A percentile compares a stretch with the other conserved stretches of the same genome.
Conservation (phyloP, 2,888 invertebrate species). For the Mongoloraphidia duomilia region DNA sequence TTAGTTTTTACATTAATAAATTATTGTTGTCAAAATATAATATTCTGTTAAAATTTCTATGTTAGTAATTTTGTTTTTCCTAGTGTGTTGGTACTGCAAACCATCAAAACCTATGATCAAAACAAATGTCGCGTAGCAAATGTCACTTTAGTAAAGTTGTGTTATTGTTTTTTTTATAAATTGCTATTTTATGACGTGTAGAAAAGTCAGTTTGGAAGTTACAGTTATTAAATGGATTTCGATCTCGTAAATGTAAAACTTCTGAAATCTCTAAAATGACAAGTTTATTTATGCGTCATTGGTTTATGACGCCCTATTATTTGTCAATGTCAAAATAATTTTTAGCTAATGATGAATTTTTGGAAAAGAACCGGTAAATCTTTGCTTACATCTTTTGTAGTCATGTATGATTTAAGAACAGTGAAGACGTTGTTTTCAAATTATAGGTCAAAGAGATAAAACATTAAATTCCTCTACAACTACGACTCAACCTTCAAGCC, state of each 20-base stretch:
- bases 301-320: neutral
- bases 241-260: neutral
- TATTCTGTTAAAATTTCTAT: too few relatives aligned
- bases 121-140: too few relatives aligned
- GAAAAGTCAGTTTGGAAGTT: neutral
- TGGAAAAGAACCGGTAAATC: constrained; percentile 57
- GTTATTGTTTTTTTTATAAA: too few relatives aligned
- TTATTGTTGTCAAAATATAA: too few relatives aligned
- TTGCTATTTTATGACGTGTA: too few relatives aligned
- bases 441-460: neutral
- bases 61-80: too few relatives aligned
- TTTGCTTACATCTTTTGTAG: neutral
- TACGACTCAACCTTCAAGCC: too few relatives aligned
- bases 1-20: too few relatives aligned
- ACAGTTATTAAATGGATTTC: neutral
- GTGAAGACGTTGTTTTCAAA: neutral
- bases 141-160: too few relatives aligned
- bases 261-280: neutral
- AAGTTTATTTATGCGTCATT: neutral
- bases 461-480: neutral
- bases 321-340: constrained; percentile 1
- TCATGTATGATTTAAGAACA: too few relatives aligned
- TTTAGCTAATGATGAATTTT: constrained; percentile 51
- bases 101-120: too few relatives aligned
- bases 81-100: too few relatives aligned